Conservation (phyloP, 1,140 invertebrate genomes). For the Drosophila rufa region DNA sequence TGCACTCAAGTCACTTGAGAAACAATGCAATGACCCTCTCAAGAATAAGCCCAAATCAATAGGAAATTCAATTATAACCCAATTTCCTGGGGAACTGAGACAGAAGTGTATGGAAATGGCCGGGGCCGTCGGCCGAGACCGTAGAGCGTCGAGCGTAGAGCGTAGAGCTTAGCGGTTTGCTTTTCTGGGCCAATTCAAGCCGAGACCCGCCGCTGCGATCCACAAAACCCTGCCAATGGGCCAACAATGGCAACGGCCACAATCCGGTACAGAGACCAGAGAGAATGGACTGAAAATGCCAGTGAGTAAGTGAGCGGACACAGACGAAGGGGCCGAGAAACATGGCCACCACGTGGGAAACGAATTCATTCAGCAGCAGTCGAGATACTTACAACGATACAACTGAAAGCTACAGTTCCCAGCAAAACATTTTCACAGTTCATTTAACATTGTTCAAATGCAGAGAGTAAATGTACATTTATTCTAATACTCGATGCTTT, state of each 20-base stretch:
- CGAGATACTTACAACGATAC: conserved; percentile 3
- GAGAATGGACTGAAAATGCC: conserved; percentile 49
- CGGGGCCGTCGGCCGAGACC: conserved; percentile 2
- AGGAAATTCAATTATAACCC: conserved; percentile 52
- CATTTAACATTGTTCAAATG: conserved; percentile 11
- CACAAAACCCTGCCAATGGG: conserved; percentile 38
- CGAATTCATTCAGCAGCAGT: conserved; percentile 46
- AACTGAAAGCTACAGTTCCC: conserved; percentile 19
- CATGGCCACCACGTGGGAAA: conserved; percentile 66
- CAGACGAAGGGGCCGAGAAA: conserved; percentile 10
- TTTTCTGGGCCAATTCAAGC: conserved; percentile 43
- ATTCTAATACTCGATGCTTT: conserved; percentile 2
- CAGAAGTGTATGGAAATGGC: conserved; percentile 30
- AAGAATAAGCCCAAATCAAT: conserved; percentile 41
- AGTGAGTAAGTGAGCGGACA: conserved; percentile 46
- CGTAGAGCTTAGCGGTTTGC: conserved; percentile 31
- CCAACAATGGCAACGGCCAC: conserved; percentile 33
- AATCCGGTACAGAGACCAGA: conserved; percentile 26
- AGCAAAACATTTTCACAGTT: conserved; percentile 17
- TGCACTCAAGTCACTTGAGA: conserved; percentile 40
- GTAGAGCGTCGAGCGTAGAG: not conserved
- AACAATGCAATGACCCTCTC: conserved; percentile 28
- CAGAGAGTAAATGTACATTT: conserved; percentile 6
- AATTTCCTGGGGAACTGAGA: conserved; percentile 36
- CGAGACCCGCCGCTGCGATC: conserved; percentile 46